phyloP scores from a whole-genome alignment of 2,888 invertebrate species.

The Pheosia tremula region DNA sequence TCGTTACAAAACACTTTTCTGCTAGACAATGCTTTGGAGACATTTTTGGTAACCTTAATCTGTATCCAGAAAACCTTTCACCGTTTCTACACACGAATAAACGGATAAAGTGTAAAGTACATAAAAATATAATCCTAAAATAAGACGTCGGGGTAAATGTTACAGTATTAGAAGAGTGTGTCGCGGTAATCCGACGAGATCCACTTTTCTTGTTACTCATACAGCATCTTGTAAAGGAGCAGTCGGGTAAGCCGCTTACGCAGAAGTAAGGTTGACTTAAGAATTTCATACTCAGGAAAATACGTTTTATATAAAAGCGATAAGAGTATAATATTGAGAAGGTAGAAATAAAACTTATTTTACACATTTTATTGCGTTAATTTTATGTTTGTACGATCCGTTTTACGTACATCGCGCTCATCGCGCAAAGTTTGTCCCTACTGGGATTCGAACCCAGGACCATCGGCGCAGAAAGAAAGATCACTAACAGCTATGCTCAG shows the following conservation, averaged over 20 bases:
- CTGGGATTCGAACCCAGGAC: too few relatives aligned
- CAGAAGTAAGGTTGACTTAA: constrained; percentile 30
- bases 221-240: constrained; percentile 17
- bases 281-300: constrained; percentile 22
- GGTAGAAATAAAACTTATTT: background rate
- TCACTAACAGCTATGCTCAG: too few relatives aligned
- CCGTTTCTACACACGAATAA: background rate
- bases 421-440: too few relatives aligned
- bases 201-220: constrained; percentile 31
- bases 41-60: too few relatives aligned
- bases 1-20: too few relatives aligned
- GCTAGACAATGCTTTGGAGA: too few relatives aligned
- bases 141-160: constrained; percentile 15
- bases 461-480: too few relatives aligned
- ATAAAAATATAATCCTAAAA: constrained; percentile 18
- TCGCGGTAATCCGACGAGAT: constrained; percentile 34
- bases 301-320: constrained; percentile 3
- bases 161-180: constrained; percentile 20
- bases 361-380: background rate
- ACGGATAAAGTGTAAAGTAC: background rate
- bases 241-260: constrained; percentile 35
- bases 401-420: too few relatives aligned
- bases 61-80: background rate
- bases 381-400: too few relatives aligned
- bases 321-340: background rate